Base-by-base conservation (phyloP, 1,140 invertebrate genomes). In the Drosophila pallidifrons region DNA sequence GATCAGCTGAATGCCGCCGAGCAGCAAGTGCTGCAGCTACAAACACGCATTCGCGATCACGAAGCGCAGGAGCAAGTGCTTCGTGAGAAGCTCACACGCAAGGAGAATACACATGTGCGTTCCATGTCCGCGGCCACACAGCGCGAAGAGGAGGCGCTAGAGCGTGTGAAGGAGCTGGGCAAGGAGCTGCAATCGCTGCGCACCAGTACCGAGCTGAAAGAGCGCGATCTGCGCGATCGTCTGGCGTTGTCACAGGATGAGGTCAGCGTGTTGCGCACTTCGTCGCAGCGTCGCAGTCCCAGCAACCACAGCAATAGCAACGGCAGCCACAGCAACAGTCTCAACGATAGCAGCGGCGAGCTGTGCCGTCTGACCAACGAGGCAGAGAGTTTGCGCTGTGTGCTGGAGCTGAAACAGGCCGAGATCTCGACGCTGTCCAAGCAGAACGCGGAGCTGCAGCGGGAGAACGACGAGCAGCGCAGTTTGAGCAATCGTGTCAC, bases 321-420 rank as follows among this genome's bases (percentile, higher is more conserved):
- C 1, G 15, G 15, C 15, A 15, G 15, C 15, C 15, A 15, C 15
- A 15, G 15, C 15, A 15, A 15, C 15, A 15, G 15, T 1, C 15
- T 15, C 15, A 15, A 15, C 15, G 15, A 15, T 15, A 15, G 15
- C 15, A 15, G 15, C 15, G 15, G 15, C 15, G 15, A 15, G 15
- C 15, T 15, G 15, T 20, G 16, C 16, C 93, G 93, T 2, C 75
- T 95, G 15, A 87, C 93, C 46, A 94, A 94, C 16, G 95, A 97
- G 92, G 95, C 96, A 0, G 95, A 96, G 60, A 97, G 96, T 0
- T 91, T 97, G 52, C 94, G 96, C 46, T 95, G 95, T 16, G 96
- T 97, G 0, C 93, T 97, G 5, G 96, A 97, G 57, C 86, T 97
- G 16, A 95, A 96, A 81, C 95, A 95, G 91, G 94, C 94, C 1